A percentile compares a stretch with the other conserved stretches of the same genome.
These are phyloP conservation scores for Scrobipalpa costella DNA, from an alignment of 2,888 invertebrate species.

Conservation along the genomic window DNA sequence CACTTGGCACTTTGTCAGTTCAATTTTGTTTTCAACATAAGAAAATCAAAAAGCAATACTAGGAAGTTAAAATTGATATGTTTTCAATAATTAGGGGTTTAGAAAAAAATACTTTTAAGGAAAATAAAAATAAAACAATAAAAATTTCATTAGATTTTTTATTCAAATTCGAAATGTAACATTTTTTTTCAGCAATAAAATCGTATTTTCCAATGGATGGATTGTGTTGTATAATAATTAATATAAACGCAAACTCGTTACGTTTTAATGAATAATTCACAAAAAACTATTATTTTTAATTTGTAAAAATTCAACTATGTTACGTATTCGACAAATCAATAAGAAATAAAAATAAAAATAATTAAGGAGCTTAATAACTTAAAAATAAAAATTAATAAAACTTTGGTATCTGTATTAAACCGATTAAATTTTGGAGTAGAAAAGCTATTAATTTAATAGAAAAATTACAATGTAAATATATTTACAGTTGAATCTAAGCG, in stretches of 20 bases:
- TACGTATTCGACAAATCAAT: constrained; percentile 41
- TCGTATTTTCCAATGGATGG: constrained; percentile 77
- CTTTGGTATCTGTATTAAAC: constrained; percentile 80
- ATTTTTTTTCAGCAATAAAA: constrained; percentile 65
- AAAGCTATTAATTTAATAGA: constrained; percentile 68
- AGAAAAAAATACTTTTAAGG: constrained; percentile 44
- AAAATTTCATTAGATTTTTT: constrained; percentile 61
- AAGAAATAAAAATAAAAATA: constrained; percentile 57
- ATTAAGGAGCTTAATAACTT: constrained; percentile 71
- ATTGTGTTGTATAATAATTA: constrained; percentile 57
- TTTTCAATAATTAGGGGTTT: constrained; percentile 56
- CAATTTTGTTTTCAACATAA: constrained; percentile 25
- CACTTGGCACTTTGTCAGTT: constrained; percentile 50
- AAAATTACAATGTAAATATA: constrained; percentile 66
- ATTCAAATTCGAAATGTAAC: constrained; percentile 78
- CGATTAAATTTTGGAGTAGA: constrained; percentile 76
- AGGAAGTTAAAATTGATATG: constrained; percentile 67
- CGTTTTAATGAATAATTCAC: constrained; percentile 31
- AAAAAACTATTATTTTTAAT: not conserved
- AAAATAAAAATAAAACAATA: constrained; percentile 65
- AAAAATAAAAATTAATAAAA: constrained; percentile 74
- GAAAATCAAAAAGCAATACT: constrained; percentile 52
- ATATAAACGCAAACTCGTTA: constrained; percentile 42
- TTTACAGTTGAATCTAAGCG: constrained; percentile 64
- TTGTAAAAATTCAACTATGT: constrained; percentile 9